A percentile compares a stretch with the other conserved stretches of the same genome.
phyloP scores from a whole-genome alignment of 2,797 vertebrate genomes.

The Pantherophis alleghaniensis region DNA sequence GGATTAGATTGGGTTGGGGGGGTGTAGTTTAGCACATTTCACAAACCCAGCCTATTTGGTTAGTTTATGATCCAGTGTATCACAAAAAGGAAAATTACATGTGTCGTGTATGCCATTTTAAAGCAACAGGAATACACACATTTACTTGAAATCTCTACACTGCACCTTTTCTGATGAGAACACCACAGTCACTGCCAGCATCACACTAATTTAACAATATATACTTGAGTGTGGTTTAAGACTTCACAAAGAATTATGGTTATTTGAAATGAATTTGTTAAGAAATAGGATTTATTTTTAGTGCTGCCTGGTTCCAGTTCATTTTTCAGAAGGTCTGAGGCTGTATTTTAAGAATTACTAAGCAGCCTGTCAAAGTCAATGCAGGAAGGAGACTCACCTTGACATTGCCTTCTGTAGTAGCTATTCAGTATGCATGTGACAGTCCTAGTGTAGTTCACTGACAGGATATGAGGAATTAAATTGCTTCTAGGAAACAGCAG shows the following conservation, averaged over 20 bases:
- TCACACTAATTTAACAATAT: constrained; percentile 72
- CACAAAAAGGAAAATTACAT: neutral
- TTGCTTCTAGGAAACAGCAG: constrained; percentile 39
- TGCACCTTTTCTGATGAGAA: constrained; percentile 75
- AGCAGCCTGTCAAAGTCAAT: constrained; percentile 48
- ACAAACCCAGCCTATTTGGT: neutral
- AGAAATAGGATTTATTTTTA: neutral
- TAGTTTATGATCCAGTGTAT: neutral
- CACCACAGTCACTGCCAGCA: constrained; percentile 81
- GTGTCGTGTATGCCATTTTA: constrained; percentile 63
- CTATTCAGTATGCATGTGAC: constrained; percentile 41
- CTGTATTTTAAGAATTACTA: constrained; percentile 46
- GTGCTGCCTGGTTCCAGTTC: constrained; percentile 49
- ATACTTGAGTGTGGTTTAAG: constrained; percentile 66
- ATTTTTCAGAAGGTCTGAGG: constrained; percentile 47
- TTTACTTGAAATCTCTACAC: constrained; percentile 83
- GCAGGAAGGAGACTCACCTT: constrained; percentile 53
- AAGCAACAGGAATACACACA: constrained; percentile 74
- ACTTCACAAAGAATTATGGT: constrained; percentile 46
- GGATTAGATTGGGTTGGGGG: neutral
- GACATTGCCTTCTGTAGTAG: neutral
- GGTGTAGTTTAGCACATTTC: neutral
- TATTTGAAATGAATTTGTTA: neutral
- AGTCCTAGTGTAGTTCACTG: neutral
- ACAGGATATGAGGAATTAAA: constrained; percentile 18